Evolutionary conservation across 2,113 vertebrate species (phyloP).

Genomic region (Mastomys coucha): DNA sequence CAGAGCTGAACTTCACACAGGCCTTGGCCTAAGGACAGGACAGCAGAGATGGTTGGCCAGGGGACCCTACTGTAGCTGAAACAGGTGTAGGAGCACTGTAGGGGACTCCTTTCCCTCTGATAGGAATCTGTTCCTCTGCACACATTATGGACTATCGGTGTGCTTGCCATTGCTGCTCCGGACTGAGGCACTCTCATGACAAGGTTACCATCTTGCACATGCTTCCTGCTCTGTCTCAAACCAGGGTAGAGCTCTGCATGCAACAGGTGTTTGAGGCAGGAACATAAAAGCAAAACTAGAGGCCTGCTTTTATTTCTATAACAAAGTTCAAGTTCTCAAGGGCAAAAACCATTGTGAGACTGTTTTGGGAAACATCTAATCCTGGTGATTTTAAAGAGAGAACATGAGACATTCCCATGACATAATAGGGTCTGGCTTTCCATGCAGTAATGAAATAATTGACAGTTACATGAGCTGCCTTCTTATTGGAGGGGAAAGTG

Average conservation of each 20-base stretch:
- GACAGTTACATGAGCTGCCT: neutral
- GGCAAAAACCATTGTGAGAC: neutral
- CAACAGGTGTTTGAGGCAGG: neutral
- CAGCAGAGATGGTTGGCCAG: neutral
- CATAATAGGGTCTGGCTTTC: fast-evolving
- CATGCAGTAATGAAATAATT: fast-evolving
- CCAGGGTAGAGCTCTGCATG: fast-evolving
- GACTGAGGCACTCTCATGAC: neutral
- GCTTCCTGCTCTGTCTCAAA: fast-evolving
- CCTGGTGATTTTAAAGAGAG: neutral
- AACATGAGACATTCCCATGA: neutral
- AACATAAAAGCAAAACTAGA: neutral
- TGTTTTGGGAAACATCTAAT: neutral
- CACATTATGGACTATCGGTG: fast-evolving
- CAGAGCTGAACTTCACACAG: fast-evolving
- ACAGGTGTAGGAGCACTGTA: fast-evolving
- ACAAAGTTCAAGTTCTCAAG: neutral
- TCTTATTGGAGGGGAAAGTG: neutral
- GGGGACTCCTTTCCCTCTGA: neutral
- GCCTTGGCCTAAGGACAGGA: neutral
- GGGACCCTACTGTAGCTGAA: fast-evolving
- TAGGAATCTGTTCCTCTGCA: fast-evolving
- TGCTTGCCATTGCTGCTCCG: fast-evolving
- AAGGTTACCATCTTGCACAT: neutral
- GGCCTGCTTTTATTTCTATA: neutral